Conservation (phyloP, 2,113 vertebrate species). For the Catharus fuscescens region DNA sequence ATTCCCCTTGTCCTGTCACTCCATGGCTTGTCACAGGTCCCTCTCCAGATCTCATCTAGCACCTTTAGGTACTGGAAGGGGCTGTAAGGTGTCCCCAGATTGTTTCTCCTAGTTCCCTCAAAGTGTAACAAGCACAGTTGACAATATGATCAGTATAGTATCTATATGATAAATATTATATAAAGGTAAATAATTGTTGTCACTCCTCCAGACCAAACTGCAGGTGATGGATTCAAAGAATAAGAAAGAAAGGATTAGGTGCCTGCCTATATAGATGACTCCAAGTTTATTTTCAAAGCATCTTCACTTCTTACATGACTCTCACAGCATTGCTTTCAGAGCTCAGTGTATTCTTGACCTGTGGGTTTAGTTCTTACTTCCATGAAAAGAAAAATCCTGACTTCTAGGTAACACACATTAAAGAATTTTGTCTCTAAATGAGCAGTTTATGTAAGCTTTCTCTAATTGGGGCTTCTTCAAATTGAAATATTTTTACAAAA, state of each 20-base stretch:
- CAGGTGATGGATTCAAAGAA: not conserved
- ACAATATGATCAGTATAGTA: not conserved
- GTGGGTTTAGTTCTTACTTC: not conserved
- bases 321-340: not conserved
- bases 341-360: not conserved
- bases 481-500: not conserved
- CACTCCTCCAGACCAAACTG: not conserved
- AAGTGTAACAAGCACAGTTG: not conserved
- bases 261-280: not conserved
- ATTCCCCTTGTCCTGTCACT: not conserved
- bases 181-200: not conserved
- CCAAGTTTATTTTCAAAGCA: not conserved
- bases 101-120: not conserved
- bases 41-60: too few species aligned
- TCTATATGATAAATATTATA: not conserved
- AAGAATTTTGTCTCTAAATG: not conserved
- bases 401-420: not conserved
- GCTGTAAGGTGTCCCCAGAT: not conserved
- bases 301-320: not conserved
- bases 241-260: not conserved
- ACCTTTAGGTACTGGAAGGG: not conserved
- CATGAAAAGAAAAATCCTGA: not conserved
- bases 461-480: not conserved
- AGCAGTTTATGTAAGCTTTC: not conserved
- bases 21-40: not conserved